A percentile compares a stretch with the other conserved stretches of the same genome.
Evolutionary conservation across 2,113 vertebrate species (phyloP).

Genomic region (Blennius ocellaris): DNA sequence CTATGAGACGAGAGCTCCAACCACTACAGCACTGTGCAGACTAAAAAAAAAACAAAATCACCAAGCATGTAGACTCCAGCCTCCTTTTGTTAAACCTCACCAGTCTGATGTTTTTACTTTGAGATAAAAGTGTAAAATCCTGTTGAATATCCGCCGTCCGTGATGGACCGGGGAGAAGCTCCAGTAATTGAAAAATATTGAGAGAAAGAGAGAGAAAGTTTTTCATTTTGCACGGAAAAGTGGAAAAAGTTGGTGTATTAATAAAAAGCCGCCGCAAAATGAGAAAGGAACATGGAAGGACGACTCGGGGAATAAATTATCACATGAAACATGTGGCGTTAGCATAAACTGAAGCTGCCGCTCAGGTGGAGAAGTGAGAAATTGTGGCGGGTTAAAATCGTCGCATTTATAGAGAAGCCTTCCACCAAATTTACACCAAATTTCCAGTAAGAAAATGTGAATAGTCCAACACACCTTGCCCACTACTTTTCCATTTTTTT

Average conservation of each 20-base stretch:
- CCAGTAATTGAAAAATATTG: neutral
- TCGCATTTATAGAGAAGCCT: constrained; percentile 14
- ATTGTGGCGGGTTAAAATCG: constrained; percentile 22
- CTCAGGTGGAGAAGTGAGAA: constrained; percentile 21
- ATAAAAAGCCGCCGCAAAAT: neutral
- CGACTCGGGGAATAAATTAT: neutral
- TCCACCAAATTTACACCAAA: neutral
- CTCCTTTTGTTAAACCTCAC: neutral
- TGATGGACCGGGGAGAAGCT: neutral
- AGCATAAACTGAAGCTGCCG: constrained; percentile 1
- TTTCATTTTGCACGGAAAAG: neutral
- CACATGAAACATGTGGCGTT: neutral
- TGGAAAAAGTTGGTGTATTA: constrained; percentile 25
- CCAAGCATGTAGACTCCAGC: neutral
- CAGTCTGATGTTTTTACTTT: neutral
- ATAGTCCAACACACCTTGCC: neutral
- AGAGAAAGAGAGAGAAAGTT: constrained; percentile 1
- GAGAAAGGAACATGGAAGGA: constrained; percentile 8
- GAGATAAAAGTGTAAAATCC: neutral
- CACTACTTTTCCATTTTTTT: neutral
- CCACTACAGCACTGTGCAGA: neutral
- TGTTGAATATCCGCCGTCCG: neutral
- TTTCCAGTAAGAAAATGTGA: constrained; percentile 13
- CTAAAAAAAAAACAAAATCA: neutral
- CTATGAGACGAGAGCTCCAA: too few relatives aligned